Base-by-base conservation (phyloP, 2,113 vertebrate genomes). In the Xenopus laevis region DNA sequence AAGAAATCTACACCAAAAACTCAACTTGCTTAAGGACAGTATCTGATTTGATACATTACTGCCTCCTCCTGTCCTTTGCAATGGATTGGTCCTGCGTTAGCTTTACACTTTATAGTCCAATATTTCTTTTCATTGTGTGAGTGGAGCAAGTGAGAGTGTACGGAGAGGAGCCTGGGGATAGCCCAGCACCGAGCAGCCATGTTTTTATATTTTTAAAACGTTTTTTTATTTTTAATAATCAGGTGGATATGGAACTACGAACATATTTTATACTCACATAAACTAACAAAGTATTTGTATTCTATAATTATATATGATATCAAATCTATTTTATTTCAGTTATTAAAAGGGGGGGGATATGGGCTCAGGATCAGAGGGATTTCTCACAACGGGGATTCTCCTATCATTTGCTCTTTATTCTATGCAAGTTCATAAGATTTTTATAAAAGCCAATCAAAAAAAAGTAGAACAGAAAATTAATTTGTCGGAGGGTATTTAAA, bases 211-310 rank as follows among this genome's bases (percentile, higher is more conserved):
- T 9, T 13, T 23, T 21, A 4, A 7, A 60, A 1, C 7, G 4
- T 60, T 60, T n/a, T n/a, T n/a, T n/a, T n/a, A n/a, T n/a, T 60
- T 60, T 21, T 27, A 9, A 50, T 50, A 50, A 9, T 50, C 47
- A 50, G 47, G 15, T 50, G 11, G 11, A 60, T 60, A 23, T 60
- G 10, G 10, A 60, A 61, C 12, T 30, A 66, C 21, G 2, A 65
- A 45, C 47, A 63, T 40, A 64, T 10, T 30, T 59, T 66, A 59
- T 67, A 50, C 15, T 72, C 50, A 58, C 50, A 67, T n/a, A 61
- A 60, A 68, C 64, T 67, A 67, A 74, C 64, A 50, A 68, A 52
- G 13, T 61, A 33, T 53, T 33, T 33, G 30, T 75, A 53, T 52
- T 21, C 7, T 47, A 33, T 46, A 33, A 15, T 47, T n/a, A 21